These are phyloP conservation scores for Odontocerum albicorne DNA, from an alignment of 2,888 invertebrate species.

Conservation along the genomic window DNA sequence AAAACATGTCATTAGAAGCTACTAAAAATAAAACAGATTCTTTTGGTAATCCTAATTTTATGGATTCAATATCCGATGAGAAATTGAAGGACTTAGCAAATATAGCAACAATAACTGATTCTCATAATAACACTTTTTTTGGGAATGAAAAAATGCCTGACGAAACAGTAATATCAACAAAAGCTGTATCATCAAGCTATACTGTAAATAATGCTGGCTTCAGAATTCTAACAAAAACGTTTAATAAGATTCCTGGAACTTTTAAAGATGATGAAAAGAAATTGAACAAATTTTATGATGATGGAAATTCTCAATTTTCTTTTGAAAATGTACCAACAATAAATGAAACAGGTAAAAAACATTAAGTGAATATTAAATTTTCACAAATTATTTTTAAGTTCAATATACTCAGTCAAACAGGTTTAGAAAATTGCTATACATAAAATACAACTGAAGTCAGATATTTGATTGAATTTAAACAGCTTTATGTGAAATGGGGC, in stretches of 20 bases:
- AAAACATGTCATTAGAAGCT: conserved; percentile 19
- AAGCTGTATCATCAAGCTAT: conserved; percentile 63
- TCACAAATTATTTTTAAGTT: too few relatives aligned
- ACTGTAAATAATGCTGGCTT: conserved; percentile 66
- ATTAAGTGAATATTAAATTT: too few relatives aligned
- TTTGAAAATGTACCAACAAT: conserved; percentile 37
- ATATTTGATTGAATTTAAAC: too few relatives aligned
- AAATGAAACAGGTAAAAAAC: conserved; percentile 26
- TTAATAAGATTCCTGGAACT: conserved; percentile 56
- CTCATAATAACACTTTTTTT: conserved; percentile 55
- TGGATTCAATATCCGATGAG: conserved; percentile 46
- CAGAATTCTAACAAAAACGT: conserved; percentile 65
- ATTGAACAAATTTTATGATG: conserved; percentile 47
- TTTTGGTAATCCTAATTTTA: conserved; percentile 46
- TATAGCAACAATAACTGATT: conserved; percentile 59
- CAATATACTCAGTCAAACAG: too few relatives aligned
- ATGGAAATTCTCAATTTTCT: conserved; percentile 45
- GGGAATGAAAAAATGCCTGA: conserved; percentile 42
- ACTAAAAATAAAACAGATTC: conserved; percentile 8
- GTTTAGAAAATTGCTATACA: too few relatives aligned
- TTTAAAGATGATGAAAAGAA: conserved; percentile 53
- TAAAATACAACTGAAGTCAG: too few relatives aligned
- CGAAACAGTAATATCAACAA: conserved; percentile 59
- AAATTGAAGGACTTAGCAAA: conserved; percentile 58
- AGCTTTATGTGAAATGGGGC: too few relatives aligned